These are phyloP conservation scores for Mus musculus DNA, from an alignment of 2,113 vertebrate species.

Conservation along the genomic window GRCm39 chr5:129443501-129444000, in stretches of 20 bases:
- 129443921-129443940: neutral
- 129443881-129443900: no score
- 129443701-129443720: neutral
- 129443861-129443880: neutral
- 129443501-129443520: neutral
- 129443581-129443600: neutral
- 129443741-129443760: neutral
- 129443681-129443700: neutral
- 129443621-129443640: neutral
- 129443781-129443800: no score
- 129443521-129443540: neutral
- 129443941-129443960: no score
- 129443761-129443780: no score
- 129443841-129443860: fast-evolving
- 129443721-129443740: neutral
- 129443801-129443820: neutral
- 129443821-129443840: neutral
- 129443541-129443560: neutral
- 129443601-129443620: neutral
- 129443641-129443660: no score
- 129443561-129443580: no score
- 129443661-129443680: no score
- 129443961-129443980: neutral
- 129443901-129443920: neutral
- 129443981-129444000: neutral